Percentiles rank a stretch among this genome's conserved stretches.
Conservation (phyloP, 2,888 invertebrate species). For the Macroteleia sp. region DNA sequence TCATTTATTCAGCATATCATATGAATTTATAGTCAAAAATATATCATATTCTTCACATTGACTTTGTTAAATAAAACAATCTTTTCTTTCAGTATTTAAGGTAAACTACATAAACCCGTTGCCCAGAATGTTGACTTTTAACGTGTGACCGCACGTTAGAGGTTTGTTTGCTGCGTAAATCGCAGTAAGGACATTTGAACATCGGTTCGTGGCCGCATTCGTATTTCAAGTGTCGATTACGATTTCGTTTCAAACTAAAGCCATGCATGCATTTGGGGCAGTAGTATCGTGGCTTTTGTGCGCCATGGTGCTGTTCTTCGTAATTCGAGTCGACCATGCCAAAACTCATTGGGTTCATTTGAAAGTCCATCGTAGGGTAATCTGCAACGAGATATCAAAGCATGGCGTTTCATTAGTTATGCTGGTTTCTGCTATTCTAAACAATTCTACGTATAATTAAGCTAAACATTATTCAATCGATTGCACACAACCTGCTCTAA, state of each 20-base stretch:
- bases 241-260: conserved; percentile 74
- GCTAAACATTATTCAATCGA: too few relatives aligned
- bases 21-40: too few relatives aligned
- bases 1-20: conserved; percentile 27
- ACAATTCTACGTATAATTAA: too few relatives aligned
- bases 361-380: conserved; percentile 26
- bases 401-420: conserved; percentile 25
- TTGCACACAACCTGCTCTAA: too few relatives aligned
- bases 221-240: conserved; percentile 77
- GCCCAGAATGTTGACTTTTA: conserved; percentile 69
- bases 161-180: conserved; percentile 72
- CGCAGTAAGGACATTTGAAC: conserved; percentile 78
- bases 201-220: conserved; percentile 79
- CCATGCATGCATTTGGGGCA: conserved; percentile 73
- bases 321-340: not conserved
- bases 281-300: conserved; percentile 9
- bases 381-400: conserved; percentile 29
- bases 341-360: not conserved
- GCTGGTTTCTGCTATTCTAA: too few relatives aligned
- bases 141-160: conserved; percentile 73
- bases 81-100: conserved; percentile 54
- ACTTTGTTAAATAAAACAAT: too few relatives aligned
- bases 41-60: too few relatives aligned
- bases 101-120: conserved; percentile 67
- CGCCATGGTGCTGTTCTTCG: not conserved